Evolutionary conservation across 2,113 vertebrate genomes (phyloP), one percentile per base, ranked within the genome.

Genomic region (Eonycteris spelaea): DNA sequence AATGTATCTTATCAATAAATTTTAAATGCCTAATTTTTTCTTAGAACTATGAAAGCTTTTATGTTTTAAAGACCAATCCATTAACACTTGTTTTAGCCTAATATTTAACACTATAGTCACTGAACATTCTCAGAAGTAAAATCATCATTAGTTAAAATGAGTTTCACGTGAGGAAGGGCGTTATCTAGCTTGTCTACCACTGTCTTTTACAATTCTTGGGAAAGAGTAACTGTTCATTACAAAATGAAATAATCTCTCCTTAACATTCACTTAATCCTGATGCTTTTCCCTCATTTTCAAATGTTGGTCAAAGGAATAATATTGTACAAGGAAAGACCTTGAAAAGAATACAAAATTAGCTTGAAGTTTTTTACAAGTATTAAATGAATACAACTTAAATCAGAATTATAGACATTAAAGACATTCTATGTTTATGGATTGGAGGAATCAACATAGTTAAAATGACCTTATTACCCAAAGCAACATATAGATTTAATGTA

Each of bases 171-270:
- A 92, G 65, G 8, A 78, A 28, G 82, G 38, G 63, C 15, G 51
- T 96, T 96, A 93, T 97, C 86, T 90, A 63, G 45, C 51, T 94
- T 97, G 88, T 95, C 80, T 51, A 95, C 95, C 90, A 71, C 40
- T 90, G 68, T 63, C 22, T 30, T 90, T 95, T 95, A 92, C 75
- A 88, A 51, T 48, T 55, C 43, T 65, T 94, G 35, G 38, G 28
- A 67, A 8, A 83, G 18, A 63, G 13, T 68, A 89, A 68, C 26
- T 74, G 15, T 70, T 96, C 92, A 96, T 94, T 95, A 95, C 70
- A 68, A 77, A 93, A 93, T 91, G 61, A 96, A 93, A 59, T 91
- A 85, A 92, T 95, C 33, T 95, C 26, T 19, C 35, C 11, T 86
- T 94, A 93, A 93, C 91, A 94, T 83, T 93, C 59, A 89, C 53